Percentiles rank a stretch among this genome's conserved stretches.
These are phyloP conservation scores for Halichoerus grypus DNA, from an alignment of 2,113 vertebrate species.

Conservation along the genomic window DNA sequence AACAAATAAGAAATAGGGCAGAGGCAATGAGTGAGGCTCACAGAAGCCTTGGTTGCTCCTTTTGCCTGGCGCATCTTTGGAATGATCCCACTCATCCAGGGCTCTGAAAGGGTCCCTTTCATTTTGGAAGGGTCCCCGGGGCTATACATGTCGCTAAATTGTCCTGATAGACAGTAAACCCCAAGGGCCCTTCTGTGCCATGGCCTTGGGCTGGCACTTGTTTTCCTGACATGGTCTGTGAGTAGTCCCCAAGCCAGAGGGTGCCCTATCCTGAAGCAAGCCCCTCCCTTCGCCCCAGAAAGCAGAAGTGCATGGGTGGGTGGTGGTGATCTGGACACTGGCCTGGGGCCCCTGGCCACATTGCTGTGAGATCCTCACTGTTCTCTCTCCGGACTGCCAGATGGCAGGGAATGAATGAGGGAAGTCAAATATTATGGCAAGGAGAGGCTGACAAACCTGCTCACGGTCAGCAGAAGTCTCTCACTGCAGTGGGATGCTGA, in stretches of 20 bases:
- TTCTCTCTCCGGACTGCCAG: conserved; percentile 33
- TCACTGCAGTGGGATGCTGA: neutral
- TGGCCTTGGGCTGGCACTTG: neutral
- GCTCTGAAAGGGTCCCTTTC: neutral
- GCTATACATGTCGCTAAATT: too few relatives aligned
- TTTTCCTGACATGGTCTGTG: neutral
- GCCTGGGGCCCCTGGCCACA: neutral
- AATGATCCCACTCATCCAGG: neutral
- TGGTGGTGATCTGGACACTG: neutral
- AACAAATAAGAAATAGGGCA: neutral
- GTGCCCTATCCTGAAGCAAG: neutral
- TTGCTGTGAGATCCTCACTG: neutral
- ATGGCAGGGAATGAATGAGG: neutral
- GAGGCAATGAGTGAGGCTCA: accelerated
- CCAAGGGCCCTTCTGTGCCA: neutral
- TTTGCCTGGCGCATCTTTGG: neutral
- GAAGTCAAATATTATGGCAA: conserved; percentile 32
- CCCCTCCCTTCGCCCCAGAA: neutral
- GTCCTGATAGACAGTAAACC: neutral
- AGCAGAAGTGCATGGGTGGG: conserved; percentile 36
- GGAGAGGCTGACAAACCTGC: neutral
- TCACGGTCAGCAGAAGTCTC: neutral
- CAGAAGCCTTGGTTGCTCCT: neutral
- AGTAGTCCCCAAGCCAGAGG: neutral
- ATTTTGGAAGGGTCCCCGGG: neutral